Conservation (phyloP, 2,797 vertebrate species). For the Hydrolagus colliei region DNA sequence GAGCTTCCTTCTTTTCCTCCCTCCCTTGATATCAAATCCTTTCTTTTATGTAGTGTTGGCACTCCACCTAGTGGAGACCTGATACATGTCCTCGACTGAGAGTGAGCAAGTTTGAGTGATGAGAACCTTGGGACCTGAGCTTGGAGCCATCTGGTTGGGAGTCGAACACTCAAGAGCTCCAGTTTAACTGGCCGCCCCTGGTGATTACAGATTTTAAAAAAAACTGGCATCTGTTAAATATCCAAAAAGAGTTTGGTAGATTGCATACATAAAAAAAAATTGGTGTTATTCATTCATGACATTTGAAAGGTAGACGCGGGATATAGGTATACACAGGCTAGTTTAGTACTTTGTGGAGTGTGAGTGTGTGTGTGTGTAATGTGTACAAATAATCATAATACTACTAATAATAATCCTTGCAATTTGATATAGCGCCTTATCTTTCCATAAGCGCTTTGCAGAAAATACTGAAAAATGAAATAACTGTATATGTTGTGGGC, state of each 20-base stretch:
- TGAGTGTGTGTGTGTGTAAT: too few relatives aligned
- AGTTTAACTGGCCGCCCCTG: background rate
- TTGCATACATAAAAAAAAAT: too few relatives aligned
- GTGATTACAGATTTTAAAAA: background rate
- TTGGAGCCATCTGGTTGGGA: background rate
- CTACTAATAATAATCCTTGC: too few relatives aligned
- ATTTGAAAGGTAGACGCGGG: background rate
- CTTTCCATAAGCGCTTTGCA: too few relatives aligned
- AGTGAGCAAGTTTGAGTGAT: too few relatives aligned
- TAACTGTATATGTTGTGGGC: too few relatives aligned
- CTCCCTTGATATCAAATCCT: background rate
- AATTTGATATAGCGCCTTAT: too few relatives aligned
- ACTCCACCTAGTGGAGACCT: slow-evolving; percentile 23
- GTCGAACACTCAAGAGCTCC: background rate
- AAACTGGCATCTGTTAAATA: background rate
- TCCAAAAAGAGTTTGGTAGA: background rate
- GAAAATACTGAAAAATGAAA: too few relatives aligned
- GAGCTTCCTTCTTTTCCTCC: background rate
- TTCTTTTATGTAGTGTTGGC: background rate
- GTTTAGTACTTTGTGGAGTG: too few relatives aligned
- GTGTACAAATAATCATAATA: too few relatives aligned
- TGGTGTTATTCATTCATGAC: background rate
- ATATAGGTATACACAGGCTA: background rate
- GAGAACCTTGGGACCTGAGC: background rate
- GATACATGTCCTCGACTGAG: background rate